Conservation (phyloP, 2,888 invertebrate species). For the Stegophylla sp. region DNA sequence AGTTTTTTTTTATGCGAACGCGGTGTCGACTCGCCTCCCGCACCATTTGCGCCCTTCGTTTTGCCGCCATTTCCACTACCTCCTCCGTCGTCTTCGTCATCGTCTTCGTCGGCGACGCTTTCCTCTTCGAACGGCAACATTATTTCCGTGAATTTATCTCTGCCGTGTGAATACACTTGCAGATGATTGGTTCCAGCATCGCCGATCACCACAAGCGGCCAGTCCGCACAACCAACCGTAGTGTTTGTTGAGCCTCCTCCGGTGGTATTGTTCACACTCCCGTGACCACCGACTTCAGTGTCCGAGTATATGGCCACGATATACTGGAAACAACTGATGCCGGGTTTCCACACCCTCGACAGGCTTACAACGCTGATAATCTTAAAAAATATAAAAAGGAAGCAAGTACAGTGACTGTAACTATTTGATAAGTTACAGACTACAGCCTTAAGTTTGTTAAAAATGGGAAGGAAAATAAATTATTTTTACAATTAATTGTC, state of each 20-base stretch:
- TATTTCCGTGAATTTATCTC: constrained; percentile 31
- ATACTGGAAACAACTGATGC: constrained; percentile 22
- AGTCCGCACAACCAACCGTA: not conserved
- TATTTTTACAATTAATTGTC: too few species aligned
- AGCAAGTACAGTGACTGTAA: too few species aligned
- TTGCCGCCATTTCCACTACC: not conserved
- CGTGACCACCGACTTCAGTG: not conserved
- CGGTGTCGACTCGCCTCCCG: not conserved
- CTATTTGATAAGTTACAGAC: too few species aligned
- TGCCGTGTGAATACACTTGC: constrained; percentile 11
- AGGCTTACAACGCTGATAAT: constrained; percentile 8
- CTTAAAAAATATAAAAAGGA: not conserved
- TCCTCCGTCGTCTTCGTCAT: too few species aligned
- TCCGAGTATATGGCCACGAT: constrained; percentile 31
- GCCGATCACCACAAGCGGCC: constrained; percentile 26
- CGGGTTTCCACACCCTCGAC: constrained; percentile 7
- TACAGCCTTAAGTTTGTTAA: too few species aligned
- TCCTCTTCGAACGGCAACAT: not conserved
- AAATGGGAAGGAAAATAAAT: too few species aligned
- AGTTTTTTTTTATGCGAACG: too few species aligned
- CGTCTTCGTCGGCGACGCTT: too few species aligned
- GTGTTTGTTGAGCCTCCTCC: fast-evolving
- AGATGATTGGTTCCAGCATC: constrained; percentile 24
- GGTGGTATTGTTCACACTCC: not conserved
- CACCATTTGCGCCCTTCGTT: not conserved